Conservation (phyloP, 2,797 vertebrate species). For the Ibycter americanus region DNA sequence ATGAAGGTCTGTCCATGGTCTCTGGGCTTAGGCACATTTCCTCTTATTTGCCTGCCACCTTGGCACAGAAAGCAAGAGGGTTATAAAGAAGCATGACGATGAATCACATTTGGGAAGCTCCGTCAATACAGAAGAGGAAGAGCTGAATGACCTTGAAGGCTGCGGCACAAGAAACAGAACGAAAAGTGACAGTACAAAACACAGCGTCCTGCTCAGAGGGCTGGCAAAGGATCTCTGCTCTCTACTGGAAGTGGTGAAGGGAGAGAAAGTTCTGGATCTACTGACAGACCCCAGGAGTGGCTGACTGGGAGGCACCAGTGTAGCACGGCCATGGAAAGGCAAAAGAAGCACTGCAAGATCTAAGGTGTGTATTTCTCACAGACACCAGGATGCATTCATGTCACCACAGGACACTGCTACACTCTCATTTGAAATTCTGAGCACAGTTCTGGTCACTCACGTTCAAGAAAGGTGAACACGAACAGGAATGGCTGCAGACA, state of each 20-base stretch:
- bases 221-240: background rate
- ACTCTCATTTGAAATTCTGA: background rate
- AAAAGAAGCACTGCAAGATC: accelerated
- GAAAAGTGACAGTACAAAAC: background rate
- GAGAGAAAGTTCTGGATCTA: background rate
- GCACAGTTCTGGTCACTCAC: background rate
- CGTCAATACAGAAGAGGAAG: background rate
- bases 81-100: background rate
- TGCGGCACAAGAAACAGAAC: background rate
- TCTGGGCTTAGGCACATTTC: accelerated
- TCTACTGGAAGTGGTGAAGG: background rate
- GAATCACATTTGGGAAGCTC: background rate
- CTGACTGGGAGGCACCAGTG: accelerated
- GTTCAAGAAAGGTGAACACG: background rate
- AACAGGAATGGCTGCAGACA: background rate
- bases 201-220: background rate
- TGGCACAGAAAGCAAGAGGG: background rate
- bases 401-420: accelerated
- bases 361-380: accelerated
- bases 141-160: background rate
- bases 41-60: background rate
- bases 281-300: background rate
- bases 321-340: accelerated
- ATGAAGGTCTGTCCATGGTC: background rate
- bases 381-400: accelerated